Conservation (phyloP, 2,888 invertebrate genomes). For the Hylaea fasciaria region DNA sequence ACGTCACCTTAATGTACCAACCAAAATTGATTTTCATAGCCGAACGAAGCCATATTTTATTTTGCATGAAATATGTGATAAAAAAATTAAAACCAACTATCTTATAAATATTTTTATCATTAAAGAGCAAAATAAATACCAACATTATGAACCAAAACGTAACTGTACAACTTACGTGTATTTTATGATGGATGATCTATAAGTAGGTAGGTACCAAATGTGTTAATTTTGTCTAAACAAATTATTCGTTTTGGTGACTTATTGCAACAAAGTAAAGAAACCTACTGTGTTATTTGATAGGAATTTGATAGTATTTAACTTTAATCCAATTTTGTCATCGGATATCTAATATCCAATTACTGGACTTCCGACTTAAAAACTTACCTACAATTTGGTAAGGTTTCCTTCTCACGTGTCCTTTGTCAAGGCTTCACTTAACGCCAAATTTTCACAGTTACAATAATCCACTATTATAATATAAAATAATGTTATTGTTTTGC, state of each 20-base stretch:
- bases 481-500: slow-evolving; percentile 29
- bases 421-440: slow-evolving; percentile 47
- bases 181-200: no score
- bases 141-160: no score
- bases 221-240: no score
- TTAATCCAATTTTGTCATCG: slow-evolving; percentile 36
- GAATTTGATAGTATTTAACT: slow-evolving; percentile 1
- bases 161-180: not conserved
- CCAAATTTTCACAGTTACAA: slow-evolving; percentile 48
- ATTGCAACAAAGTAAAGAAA: not conserved
- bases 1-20: slow-evolving; percentile 64
- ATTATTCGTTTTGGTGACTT: not conserved
- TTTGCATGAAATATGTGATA: slow-evolving; percentile 25
- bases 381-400: slow-evolving; percentile 64
- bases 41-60: slow-evolving; percentile 33
- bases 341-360: slow-evolving; percentile 61
- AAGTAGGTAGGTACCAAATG: no score
- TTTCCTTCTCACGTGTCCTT: slow-evolving; percentile 64
- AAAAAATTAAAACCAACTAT: no score
- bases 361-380: slow-evolving; percentile 49
- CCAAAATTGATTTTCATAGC: slow-evolving; percentile 64
- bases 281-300: not conserved
- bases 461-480: slow-evolving; percentile 38
- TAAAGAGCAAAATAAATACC: no score
- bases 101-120: no score